Evolutionary conservation across 2,888 invertebrate species (phyloP).

Genomic region (Ophioninae sp.): DNA sequence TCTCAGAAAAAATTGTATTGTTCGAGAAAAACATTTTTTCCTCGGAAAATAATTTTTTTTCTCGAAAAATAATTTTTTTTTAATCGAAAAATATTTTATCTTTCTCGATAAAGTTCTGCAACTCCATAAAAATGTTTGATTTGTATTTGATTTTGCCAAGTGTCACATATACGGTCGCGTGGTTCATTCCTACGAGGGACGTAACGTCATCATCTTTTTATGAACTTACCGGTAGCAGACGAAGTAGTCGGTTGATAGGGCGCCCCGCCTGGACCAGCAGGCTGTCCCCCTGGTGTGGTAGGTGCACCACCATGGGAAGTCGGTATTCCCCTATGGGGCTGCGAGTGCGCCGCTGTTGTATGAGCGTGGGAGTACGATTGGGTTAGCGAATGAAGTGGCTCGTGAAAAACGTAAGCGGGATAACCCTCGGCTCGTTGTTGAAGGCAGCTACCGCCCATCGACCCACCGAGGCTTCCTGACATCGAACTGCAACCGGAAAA

Average conservation of each 20-base stretch:
- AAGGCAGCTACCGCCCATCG: constrained; percentile 91
- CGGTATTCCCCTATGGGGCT: constrained; percentile 83
- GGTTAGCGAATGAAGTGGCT: constrained; percentile 89
- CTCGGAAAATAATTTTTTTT: too few species aligned
- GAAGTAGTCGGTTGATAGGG: constrained; percentile 83
- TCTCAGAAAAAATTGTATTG: too few species aligned
- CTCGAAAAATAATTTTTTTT: too few species aligned
- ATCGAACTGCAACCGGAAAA: constrained; percentile 87
- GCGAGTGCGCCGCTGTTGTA: constrained; percentile 90
- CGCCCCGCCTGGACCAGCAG: constrained; percentile 81
- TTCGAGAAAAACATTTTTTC: too few species aligned
- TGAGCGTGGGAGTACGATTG: constrained; percentile 88
- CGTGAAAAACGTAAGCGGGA: constrained; percentile 94
- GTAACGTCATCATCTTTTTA: constrained; percentile 41
- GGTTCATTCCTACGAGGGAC: not conserved
- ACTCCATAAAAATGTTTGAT: not conserved
- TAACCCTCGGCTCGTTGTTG: constrained; percentile 92
- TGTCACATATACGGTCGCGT: not conserved
- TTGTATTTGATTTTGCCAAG: not conserved
- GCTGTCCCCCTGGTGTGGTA: constrained; percentile 84
- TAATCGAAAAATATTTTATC: too few species aligned
- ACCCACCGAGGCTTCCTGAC: constrained; percentile 88
- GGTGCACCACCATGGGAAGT: constrained; percentile 83
- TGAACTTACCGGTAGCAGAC: constrained; percentile 84
- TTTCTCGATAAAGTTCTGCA: not conserved